Percentiles rank a stretch among this genome's conserved stretches.
Conservation (phyloP, 2,113 vertebrate genomes). For the Lamprologus speciosus region DNA sequence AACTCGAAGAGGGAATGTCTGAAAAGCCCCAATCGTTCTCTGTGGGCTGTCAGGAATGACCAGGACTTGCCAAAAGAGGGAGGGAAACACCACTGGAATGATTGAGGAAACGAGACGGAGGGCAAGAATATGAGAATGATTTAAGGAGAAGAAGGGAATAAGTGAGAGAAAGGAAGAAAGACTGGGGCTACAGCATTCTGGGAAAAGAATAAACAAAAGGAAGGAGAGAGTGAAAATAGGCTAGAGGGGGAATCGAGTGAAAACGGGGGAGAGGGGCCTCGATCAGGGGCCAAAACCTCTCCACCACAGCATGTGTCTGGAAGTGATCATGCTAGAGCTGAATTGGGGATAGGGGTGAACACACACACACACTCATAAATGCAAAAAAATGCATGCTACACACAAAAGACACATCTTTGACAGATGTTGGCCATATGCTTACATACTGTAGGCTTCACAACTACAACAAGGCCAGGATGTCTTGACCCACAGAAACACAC, state of each 20-base stretch:
- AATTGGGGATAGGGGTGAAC: not conserved
- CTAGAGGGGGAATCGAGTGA: not conserved
- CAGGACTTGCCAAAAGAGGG: conserved; percentile 45
- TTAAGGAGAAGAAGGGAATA: not conserved
- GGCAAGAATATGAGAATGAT: not conserved
- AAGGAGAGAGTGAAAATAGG: not conserved
- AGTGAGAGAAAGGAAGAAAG: not conserved
- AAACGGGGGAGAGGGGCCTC: conserved; percentile 14
- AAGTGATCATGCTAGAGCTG: conserved; percentile 41
- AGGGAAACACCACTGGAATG: conserved; percentile 19
- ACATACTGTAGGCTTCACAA: not conserved
- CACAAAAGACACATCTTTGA: conserved; percentile 3
- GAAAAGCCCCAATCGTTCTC: conserved; percentile 48
- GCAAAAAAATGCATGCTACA: conserved; percentile 19
- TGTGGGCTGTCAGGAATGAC: conserved; percentile 56
- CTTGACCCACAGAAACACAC: not conserved
- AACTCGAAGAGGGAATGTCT: conserved; percentile 12
- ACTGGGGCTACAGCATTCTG: not conserved
- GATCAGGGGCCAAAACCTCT: conserved; percentile 9
- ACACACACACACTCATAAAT: not conserved
- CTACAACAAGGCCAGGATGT: not conserved
- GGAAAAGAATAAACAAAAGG: not conserved
- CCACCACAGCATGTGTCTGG: conserved; percentile 37
- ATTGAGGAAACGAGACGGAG: not conserved
- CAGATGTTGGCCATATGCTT: conserved; percentile 40